phyloP scores from a whole-genome alignment of 2,113 vertebrate genomes.

The Dendropsophus ebraccatus region DNA sequence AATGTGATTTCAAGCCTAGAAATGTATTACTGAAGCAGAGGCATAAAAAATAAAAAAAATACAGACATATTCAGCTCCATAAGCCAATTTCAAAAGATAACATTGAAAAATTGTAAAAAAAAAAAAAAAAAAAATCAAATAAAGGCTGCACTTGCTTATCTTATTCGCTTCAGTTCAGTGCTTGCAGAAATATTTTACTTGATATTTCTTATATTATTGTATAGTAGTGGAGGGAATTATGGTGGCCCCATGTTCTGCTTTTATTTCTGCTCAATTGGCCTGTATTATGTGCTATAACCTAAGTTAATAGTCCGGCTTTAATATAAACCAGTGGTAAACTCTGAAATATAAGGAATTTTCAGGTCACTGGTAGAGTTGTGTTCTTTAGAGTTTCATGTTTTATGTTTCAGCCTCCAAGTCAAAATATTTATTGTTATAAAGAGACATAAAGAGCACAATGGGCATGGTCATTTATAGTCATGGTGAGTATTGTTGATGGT shows the following conservation, averaged over 20 bases:
- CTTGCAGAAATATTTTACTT: background rate
- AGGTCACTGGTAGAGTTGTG: background rate
- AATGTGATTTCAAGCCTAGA: slow-evolving; percentile 15
- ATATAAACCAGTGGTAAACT: background rate
- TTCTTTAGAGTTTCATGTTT: background rate
- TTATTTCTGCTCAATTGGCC: slow-evolving; percentile 5
- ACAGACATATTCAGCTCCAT: background rate
- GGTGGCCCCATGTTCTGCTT: background rate
- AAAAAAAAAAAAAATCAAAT: slow-evolving; percentile 4
- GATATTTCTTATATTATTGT: background rate
- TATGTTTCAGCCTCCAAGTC: background rate
- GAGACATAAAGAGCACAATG: too few relatives aligned
- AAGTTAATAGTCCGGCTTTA: background rate
- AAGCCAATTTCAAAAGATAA: background rate
- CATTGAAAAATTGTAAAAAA: background rate
- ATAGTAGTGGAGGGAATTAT: background rate
- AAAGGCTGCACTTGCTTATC: background rate
- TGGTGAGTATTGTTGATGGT: too few relatives aligned
- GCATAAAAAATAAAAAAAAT: slow-evolving; percentile 9
- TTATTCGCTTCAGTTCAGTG: slow-evolving; percentile 8
- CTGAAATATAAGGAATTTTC: background rate
- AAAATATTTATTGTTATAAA: background rate
- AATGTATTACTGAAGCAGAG: slow-evolving; percentile 19
- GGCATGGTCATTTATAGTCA: too few relatives aligned
- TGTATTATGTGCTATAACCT: background rate